Evolutionary conservation across 2,797 vertebrate species (phyloP), one percentile per base, ranked within the genome.

Genomic region (Mastacembelus armatus): DNA sequence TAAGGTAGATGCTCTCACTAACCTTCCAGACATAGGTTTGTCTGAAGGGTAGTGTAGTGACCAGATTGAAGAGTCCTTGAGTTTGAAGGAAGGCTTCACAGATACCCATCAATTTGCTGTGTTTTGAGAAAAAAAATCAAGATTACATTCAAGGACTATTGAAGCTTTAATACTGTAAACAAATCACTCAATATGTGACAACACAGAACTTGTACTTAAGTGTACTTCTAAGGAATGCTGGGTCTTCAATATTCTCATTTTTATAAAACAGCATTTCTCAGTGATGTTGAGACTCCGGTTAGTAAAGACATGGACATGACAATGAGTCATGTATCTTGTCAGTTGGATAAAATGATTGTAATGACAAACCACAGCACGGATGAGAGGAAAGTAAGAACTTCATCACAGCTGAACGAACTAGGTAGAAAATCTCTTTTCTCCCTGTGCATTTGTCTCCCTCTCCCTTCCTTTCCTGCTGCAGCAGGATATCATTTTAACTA

Each of bases 401-500:
- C 63, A 52, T 66, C 61, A 68, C 52, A 55, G 59, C 36, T 38
- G 36, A 74, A 49, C 6, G 35, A 18, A 75, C 19, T 40, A 7
- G 60, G 59, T 58, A 42, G 71, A 57, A 60, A 61, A 64, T 83
- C 43, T 32, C 48, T 68, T 80, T 63, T 27, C 49, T 63, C 16
- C 30, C 6, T 3, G n/a, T 27, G 15, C 60, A 75, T 80, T 59
- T 30, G 18, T 74, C 52, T 82, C 45, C 57, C 29, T 51, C 56
- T 63, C 42, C 43, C 42, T 51, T 35, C 33, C 22, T 49, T 47
- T 72, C 43, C 52, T 30, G 40, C 78, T 67, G 66, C 69, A 63
- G 55, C 74, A 42, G 49, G 63, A 81, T 83, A 84, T 84, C 26
- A 71, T 89, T 89, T n/a, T 89, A 82, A 85, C 72, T 24, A 56